Evolutionary conservation across 2,888 invertebrate genomes (phyloP).

Genomic region (Plutella xylostella): DNA sequence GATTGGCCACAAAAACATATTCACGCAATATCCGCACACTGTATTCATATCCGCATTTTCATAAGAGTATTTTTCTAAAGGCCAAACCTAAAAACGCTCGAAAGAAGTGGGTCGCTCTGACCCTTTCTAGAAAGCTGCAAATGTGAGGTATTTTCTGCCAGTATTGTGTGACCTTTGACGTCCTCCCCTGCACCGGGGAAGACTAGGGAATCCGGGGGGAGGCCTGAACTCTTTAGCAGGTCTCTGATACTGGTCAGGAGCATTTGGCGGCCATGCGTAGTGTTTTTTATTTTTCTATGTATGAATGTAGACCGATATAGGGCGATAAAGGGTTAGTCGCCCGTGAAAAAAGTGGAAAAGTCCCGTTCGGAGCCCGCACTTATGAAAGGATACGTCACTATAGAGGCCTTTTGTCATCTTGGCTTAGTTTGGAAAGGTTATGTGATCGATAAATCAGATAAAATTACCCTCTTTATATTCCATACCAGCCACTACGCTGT

Average conservation of each 20-base stretch:
- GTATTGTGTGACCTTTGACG: conserved; percentile 25
- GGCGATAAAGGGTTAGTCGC: conserved; percentile 39
- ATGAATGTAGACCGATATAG: conserved; percentile 48
- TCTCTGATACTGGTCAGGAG: not conserved
- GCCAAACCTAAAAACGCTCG: conserved; percentile 36
- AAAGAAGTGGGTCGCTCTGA: conserved; percentile 45
- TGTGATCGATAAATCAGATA: conserved; percentile 3
- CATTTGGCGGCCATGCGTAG: conserved; percentile 14
- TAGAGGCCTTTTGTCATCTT: conserved; percentile 31
- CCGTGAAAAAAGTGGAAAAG: conserved; percentile 43
- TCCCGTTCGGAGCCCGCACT: conserved; percentile 42
- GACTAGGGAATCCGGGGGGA: not conserved
- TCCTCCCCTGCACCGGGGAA: conserved; percentile 18
- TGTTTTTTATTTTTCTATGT: conserved; percentile 42
- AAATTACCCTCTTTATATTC: no score
- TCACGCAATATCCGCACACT: conserved; percentile 32
- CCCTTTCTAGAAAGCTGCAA: conserved; percentile 36
- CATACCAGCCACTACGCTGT: no score
- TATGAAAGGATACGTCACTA: conserved; percentile 35
- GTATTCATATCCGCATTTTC: conserved; percentile 32
- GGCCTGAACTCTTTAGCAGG: not conserved
- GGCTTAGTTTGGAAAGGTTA: not conserved
- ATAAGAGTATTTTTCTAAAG: conserved; percentile 40
- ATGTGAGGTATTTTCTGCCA: conserved; percentile 6
- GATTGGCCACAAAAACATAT: conserved; percentile 27